Conservation (phyloP, 2,113 vertebrate genomes). For the Saccopteryx bilineata region DNA sequence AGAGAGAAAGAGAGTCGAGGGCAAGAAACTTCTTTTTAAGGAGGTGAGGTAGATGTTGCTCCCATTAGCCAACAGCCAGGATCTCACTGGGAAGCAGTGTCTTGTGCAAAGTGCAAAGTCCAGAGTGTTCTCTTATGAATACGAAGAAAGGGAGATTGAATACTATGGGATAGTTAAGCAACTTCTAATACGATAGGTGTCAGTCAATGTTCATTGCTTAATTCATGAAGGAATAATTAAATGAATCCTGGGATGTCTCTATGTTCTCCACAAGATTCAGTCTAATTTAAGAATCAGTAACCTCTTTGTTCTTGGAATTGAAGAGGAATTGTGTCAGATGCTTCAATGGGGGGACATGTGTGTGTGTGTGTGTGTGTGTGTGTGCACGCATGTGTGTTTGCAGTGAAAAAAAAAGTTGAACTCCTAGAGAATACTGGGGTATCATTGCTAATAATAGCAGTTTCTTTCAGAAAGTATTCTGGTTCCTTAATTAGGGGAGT, state of each 20-base stretch:
- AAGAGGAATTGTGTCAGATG: neutral
- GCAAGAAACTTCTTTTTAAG: neutral
- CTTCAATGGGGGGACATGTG: neutral
- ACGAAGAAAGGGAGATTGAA: neutral
- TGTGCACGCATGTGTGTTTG: neutral
- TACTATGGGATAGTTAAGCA: too few relatives aligned
- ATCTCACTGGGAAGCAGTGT: neutral
- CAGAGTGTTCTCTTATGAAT: neutral
- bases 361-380: neutral
- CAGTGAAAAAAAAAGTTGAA: neutral
- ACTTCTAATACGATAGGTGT: neutral
- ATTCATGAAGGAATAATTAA: neutral
- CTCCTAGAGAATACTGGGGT: neutral
- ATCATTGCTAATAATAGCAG: neutral
- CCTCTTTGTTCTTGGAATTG: neutral
- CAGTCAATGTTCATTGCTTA: neutral
- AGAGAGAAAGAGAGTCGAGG: neutral
- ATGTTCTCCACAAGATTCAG: neutral
- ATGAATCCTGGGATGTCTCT: neutral
- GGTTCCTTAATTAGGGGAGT: neutral
- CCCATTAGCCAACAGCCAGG: neutral
- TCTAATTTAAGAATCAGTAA: neutral
- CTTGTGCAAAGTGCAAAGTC: neutral
- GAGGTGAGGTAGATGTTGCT: neutral
- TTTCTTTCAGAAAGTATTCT: neutral